Conservation (phyloP, 2,797 vertebrate genomes). For the Alca torda region DNA sequence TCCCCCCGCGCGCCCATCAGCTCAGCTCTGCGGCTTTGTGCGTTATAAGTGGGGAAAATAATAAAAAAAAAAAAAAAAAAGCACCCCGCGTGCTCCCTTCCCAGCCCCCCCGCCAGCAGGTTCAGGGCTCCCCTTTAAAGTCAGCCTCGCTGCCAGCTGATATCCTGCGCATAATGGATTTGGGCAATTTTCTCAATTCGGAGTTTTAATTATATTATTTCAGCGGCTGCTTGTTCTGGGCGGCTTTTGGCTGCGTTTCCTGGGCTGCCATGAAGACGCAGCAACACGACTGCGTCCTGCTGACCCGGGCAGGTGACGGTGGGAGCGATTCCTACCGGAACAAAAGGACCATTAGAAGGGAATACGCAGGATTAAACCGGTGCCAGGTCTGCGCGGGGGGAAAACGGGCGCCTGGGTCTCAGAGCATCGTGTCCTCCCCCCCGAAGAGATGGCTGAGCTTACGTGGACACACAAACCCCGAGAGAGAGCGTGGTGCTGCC, state of each 20-base stretch:
- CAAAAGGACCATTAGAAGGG: background rate
- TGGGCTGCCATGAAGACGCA: background rate
- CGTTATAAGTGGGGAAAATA: background rate
- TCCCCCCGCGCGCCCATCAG: background rate
- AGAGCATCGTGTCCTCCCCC: background rate
- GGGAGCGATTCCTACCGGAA: background rate
- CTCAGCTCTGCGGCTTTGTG: background rate
- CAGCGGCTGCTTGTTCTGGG: background rate
- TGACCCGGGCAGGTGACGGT: background rate
- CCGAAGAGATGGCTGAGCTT: background rate
- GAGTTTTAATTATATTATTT: background rate
- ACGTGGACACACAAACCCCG: rapidly evolving
- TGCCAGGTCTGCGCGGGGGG: background rate
- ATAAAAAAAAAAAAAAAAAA: background rate
- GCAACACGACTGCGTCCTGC: background rate
- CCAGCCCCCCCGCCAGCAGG: background rate
- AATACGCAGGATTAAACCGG: rapidly evolving
- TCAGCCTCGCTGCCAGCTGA: background rate
- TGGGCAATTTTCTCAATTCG: background rate
- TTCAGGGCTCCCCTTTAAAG: background rate
- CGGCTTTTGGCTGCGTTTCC: background rate
- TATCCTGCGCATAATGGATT: background rate
- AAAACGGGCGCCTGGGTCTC: rapidly evolving
- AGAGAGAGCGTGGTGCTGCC: background rate
- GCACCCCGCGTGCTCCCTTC: background rate